Evolutionary conservation across 2,888 invertebrate species (phyloP).

Genomic region (Synanthedon myopaeformis): DNA sequence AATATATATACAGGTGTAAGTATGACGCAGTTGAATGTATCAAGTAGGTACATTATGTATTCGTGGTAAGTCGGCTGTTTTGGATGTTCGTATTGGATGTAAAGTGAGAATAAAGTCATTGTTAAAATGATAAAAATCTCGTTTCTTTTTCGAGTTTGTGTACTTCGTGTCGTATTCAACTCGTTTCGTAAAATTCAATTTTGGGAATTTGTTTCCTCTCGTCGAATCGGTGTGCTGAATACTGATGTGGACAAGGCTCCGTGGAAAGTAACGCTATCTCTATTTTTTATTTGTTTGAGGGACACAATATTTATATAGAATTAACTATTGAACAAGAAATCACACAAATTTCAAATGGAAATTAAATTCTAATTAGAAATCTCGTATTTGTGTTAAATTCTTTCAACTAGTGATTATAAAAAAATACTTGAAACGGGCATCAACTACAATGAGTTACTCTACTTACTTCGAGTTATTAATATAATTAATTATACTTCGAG

Average conservation of each 20-base stretch:
- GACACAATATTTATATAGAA: not conserved
- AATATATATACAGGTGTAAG: no score
- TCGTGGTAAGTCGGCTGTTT: not conserved
- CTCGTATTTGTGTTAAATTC: no score
- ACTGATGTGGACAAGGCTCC: conserved; percentile 48
- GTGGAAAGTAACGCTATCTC: conserved; percentile 22
- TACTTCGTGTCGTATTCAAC: conserved; percentile 66
- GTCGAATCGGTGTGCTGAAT: conserved; percentile 54
- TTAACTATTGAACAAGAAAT: no score
- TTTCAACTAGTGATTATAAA: no score
- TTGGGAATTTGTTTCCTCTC: conserved; percentile 69
- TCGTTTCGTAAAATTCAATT: conserved; percentile 71
- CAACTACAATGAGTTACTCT: no score
- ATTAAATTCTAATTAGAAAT: no score
- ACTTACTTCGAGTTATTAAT: no score
- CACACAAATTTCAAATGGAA: no score
- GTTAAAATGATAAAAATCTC: conserved; percentile 62
- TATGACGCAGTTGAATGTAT: no score
- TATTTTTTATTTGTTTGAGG: conserved; percentile 17
- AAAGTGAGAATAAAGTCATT: conserved; percentile 39
- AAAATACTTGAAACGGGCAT: no score
- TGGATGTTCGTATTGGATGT: conserved; percentile 5
- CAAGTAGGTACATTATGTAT: no score
- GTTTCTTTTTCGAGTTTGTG: conserved; percentile 58
- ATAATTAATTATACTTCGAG: no score